Evolutionary conservation across 2,888 invertebrate genomes (phyloP).

Genomic region (Hipparchia sbordonii): DNA sequence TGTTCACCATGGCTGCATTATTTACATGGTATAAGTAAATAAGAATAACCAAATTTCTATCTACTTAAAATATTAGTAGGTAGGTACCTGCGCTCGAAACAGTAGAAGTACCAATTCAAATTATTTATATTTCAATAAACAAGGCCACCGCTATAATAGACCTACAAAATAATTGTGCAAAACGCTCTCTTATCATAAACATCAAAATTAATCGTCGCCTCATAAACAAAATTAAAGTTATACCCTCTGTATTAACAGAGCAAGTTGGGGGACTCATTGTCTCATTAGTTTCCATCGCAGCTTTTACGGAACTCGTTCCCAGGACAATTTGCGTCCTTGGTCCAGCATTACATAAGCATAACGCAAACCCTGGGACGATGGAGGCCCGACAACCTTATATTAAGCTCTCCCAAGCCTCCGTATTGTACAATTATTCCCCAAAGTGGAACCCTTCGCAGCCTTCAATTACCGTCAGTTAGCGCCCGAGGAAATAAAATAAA

Average conservation of each 20-base stretch:
- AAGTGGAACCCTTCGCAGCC: constrained; percentile 77
- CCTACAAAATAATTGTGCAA: constrained; percentile 42
- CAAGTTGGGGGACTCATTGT: constrained; percentile 71
- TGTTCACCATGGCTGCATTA: too few species aligned
- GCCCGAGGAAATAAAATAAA: constrained; percentile 73
- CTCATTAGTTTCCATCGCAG: constrained; percentile 76
- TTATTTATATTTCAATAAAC: background rate
- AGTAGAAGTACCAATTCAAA: background rate
- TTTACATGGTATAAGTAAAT: too few species aligned
- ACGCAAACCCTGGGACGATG: constrained; percentile 65
- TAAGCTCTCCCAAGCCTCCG: constrained; percentile 79
- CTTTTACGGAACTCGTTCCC: constrained; percentile 77
- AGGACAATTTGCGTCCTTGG: constrained; percentile 78
- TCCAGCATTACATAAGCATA: constrained; percentile 69
- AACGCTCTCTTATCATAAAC: constrained; percentile 53
- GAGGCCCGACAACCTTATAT: constrained; percentile 70
- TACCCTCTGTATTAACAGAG: constrained; percentile 68
- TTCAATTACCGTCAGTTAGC: constrained; percentile 79
- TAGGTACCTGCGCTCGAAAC: too few species aligned
- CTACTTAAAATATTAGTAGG: background rate
- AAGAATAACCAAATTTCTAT: background rate
- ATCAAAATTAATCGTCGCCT: constrained; percentile 69
- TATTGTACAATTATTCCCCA: constrained; percentile 79
- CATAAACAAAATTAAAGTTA: constrained; percentile 73
- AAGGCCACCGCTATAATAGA: background rate